phyloP scores from a whole-genome alignment of 2,888 invertebrate species.

The Cecidostiba fungosa region DNA sequence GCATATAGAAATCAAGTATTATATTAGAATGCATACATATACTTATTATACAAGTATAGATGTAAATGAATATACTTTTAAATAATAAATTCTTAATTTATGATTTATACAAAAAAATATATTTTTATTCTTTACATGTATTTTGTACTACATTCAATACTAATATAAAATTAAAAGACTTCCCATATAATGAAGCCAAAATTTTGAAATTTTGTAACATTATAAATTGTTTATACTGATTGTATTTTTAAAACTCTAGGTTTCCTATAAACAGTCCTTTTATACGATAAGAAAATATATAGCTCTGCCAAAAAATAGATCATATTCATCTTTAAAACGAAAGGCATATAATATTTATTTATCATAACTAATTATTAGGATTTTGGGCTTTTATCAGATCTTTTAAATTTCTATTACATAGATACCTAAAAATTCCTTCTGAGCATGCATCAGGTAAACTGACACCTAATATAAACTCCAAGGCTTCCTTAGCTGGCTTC shows the following conservation, averaged over 20 bases:
- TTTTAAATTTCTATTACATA: conserved; percentile 37
- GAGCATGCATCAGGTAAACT: conserved; percentile 48
- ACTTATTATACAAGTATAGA: background rate
- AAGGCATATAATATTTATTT: too few relatives aligned
- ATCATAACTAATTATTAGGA: background rate
- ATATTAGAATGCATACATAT: background rate
- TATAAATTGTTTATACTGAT: too few relatives aligned
- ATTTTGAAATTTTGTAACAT: background rate
- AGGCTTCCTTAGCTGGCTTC: conserved; percentile 30
- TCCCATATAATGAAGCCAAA: background rate
- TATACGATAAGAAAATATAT: too few relatives aligned
- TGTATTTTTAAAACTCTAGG: too few relatives aligned
- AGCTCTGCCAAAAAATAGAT: too few relatives aligned
- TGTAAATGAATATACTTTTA: background rate
- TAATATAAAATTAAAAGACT: background rate
- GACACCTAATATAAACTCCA: conserved; percentile 1
- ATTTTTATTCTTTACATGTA: background rate
- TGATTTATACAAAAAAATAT: background rate
- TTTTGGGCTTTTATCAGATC: conserved; percentile 43
- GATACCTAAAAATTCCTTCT: conserved; percentile 49
- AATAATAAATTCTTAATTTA: background rate
- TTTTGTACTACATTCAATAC: background rate
- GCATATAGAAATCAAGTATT: background rate
- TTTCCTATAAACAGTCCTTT: too few relatives aligned
- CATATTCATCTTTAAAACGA: too few relatives aligned